Conservation (phyloP, 2,113 vertebrate genomes). For the Rhinolophus sinicus region DNA sequence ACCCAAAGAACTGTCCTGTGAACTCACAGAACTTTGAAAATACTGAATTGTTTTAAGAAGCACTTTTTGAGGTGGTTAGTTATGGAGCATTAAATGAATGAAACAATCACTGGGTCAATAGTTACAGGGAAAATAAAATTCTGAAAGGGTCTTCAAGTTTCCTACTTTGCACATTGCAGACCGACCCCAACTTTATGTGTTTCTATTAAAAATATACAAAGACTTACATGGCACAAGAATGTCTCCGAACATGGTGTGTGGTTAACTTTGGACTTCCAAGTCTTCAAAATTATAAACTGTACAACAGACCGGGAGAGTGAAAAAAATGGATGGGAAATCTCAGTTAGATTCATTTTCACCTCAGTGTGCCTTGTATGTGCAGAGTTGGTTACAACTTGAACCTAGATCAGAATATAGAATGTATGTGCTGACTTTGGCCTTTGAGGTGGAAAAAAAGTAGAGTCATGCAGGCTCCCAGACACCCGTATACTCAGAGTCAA, state of each 20-base stretch:
- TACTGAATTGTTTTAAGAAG: neutral
- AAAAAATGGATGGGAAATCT: neutral
- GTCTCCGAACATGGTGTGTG: neutral
- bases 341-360: neutral
- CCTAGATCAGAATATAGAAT: neutral
- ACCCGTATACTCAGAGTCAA: neutral
- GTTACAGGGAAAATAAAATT: neutral
- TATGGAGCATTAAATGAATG: neutral
- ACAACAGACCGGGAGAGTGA: neutral
- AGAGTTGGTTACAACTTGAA: neutral
- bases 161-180: neutral
- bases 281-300: neutral
- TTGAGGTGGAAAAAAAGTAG: neutral
- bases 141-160: neutral
- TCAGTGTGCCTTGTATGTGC: accelerated
- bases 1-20: neutral
- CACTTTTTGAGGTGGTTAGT: neutral
- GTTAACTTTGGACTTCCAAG: neutral
- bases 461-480: neutral
- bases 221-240: neutral
- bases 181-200: neutral
- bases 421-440: neutral
- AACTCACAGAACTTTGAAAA: neutral
- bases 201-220: neutral
- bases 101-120: neutral